Conservation (phyloP, 2,888 invertebrate species). For the Andrena bicolor region DNA sequence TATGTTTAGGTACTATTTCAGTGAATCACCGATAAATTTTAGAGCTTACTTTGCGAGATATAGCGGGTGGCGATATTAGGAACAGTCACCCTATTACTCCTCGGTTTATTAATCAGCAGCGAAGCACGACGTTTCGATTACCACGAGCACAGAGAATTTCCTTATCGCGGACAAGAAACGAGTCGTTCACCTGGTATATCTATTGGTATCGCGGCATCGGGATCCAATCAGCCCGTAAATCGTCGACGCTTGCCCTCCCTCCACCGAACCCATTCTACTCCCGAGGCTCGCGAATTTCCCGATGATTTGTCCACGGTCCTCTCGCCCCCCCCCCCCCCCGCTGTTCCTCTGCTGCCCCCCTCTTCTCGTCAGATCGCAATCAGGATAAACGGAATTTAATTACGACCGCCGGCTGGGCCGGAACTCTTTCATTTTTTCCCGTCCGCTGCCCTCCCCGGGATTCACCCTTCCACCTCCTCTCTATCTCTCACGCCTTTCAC, state of each 20-base stretch:
- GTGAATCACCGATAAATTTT: no score
- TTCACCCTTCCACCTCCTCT: background rate
- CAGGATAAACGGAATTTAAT: conserved; percentile 75
- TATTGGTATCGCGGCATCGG: conserved; percentile 28
- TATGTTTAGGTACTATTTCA: no score
- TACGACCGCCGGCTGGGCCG: conserved; percentile 49
- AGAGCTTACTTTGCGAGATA: no score
- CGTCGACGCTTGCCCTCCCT: background rate
- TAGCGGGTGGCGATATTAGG: no score
- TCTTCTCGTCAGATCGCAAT: conserved; percentile 68
- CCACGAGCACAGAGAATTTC: background rate
- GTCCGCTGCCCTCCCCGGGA: background rate
- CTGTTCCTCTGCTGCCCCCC: background rate
- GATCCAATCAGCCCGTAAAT: conserved; percentile 39
- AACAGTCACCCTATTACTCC: no score
- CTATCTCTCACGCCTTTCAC: conserved; percentile 6
- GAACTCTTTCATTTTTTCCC: conserved; percentile 50
- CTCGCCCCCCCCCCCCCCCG: conserved; percentile 10
- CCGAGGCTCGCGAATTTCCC: conserved; percentile 18
- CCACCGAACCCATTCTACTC: background rate
- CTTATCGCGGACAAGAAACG: no score
- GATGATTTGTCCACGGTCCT: conserved; percentile 16
- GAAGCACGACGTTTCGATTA: no score
- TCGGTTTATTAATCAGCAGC: no score
- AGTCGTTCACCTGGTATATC: conserved; percentile 30